Evolutionary conservation across 2,797 vertebrate genomes (phyloP), one percentile per base, ranked within the genome.

Genomic region (Psittacula derbiana): DNA sequence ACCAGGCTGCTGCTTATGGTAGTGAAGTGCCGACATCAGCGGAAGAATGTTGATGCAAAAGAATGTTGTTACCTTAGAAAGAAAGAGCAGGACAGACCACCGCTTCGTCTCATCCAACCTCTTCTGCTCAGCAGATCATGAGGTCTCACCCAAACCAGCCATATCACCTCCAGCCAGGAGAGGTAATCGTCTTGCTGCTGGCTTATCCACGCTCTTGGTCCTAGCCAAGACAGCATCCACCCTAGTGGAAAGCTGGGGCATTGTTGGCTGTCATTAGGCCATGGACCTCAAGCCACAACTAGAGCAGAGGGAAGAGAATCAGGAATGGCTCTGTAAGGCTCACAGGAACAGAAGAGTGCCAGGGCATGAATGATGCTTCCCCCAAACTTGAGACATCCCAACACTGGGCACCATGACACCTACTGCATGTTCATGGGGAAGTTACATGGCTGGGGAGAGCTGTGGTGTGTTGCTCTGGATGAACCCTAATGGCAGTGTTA

Each of bases 391-490:
- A 72, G n/a, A 23, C 5, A 74, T 30, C 41, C 18, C 57, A 41
- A 0, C 0, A 0, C 4, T 44, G 74, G 36, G 23, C 43, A 40
- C 31, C 25, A 7, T 1, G 5, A 15, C 16, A 44, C 6, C 36
- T 33, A 19, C 4, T 24, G 21, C 23, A 16, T 18, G 19, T 21
- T 50, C 25, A 24, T 5, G 17, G 57, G 40, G 12, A 15, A 1
- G 2, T 3, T 50, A 11, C 30, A 18, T 0, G 0, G 10, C 36
- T 0, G 0, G 19, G 17, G 21, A 57, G 41, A 65, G 16, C 21
- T 30, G n/a, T 9, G 21, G 3, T 1, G 0, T 1, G 3, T 49
- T 0, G 0, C 24, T 36, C 71, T 16, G 60, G 36, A 11, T 33
- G 43, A 44, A 40, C 27, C 19, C 30, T 43, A 10, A 6, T 0